A percentile compares a stretch with the other conserved stretches of the same genome.
phyloP scores from a whole-genome alignment of 2,113 vertebrate genomes.

The Colistium nudipinnis region DNA sequence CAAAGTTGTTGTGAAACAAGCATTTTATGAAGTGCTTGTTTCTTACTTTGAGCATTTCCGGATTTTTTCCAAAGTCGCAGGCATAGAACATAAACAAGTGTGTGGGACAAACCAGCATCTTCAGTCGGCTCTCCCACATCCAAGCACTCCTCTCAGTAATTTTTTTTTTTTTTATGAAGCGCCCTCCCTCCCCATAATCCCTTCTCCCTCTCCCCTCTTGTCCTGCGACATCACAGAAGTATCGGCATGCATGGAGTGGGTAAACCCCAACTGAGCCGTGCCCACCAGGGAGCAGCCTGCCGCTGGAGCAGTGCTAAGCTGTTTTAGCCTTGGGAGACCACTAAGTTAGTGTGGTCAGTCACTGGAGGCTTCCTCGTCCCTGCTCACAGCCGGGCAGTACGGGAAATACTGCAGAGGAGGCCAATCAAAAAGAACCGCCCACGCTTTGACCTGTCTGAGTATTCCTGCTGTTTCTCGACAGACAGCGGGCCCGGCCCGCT shows the following conservation, averaged over 20 bases:
- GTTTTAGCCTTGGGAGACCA: slow-evolving; percentile 50
- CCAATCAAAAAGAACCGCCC: slow-evolving; percentile 28
- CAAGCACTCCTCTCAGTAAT: not conserved
- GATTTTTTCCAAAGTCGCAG: not conserved
- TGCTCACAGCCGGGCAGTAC: slow-evolving; percentile 10
- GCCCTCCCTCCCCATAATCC: not conserved
- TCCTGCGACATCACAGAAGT: slow-evolving; percentile 33
- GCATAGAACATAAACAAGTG: not conserved
- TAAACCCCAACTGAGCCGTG: slow-evolving; percentile 48
- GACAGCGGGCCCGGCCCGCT: not conserved
- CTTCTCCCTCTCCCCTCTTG: not conserved
- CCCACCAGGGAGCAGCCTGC: slow-evolving; percentile 70
- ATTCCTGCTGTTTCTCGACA: slow-evolving; percentile 6
- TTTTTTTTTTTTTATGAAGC: not conserved
- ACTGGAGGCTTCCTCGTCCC: slow-evolving; percentile 29
- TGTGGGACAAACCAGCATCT: not conserved
- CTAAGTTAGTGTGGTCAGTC: slow-evolving; percentile 57
- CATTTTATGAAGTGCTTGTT: no score
- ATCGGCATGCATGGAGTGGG: slow-evolving; percentile 24
- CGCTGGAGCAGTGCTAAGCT: slow-evolving; percentile 57
- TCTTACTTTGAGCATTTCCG: no score
- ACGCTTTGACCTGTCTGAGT: not conserved
- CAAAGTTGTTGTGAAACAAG: no score
- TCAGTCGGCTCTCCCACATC: not conserved
- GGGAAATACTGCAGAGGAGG: slow-evolving; percentile 3